A percentile compares a stretch with the other conserved stretches of the same genome.
These are phyloP conservation scores for Ophion ellenae DNA, from an alignment of 2,888 invertebrate species.

Conservation along the genomic window DNA sequence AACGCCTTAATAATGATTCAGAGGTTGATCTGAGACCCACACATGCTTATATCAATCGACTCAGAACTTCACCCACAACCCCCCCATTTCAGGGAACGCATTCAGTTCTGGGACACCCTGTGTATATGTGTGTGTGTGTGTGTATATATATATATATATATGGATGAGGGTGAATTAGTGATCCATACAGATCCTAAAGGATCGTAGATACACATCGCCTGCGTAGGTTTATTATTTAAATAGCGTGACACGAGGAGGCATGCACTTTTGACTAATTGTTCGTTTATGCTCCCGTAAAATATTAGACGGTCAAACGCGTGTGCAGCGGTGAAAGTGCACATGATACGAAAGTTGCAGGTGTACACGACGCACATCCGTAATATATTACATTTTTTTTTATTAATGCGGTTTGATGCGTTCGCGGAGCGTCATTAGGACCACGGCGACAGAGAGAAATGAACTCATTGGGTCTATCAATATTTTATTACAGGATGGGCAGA, in stretches of 20 bases:
- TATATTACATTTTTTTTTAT: background rate
- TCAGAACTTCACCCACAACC: too few relatives aligned
- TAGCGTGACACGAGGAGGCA: slow-evolving; percentile 20
- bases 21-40: too few relatives aligned
- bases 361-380: background rate
- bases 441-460: background rate
- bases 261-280: slow-evolving; percentile 47
- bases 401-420: background rate
- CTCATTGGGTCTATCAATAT: background rate
- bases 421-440: background rate
- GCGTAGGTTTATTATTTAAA: background rate
- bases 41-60: too few relatives aligned
- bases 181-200: too few relatives aligned
- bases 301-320: slow-evolving; percentile 28
- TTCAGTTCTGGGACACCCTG: too few relatives aligned
- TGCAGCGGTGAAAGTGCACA: slow-evolving; percentile 34
- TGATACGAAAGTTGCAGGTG: background rate
- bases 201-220: too few relatives aligned
- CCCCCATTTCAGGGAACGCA: too few relatives aligned
- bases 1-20: too few relatives aligned
- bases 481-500: background rate
- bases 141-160: background rate
- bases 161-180: too few relatives aligned
- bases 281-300: slow-evolving; percentile 36
- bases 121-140: background rate